phyloP scores from a whole-genome alignment of 2,113 vertebrate species.

The Meriones unguiculatus region DNA sequence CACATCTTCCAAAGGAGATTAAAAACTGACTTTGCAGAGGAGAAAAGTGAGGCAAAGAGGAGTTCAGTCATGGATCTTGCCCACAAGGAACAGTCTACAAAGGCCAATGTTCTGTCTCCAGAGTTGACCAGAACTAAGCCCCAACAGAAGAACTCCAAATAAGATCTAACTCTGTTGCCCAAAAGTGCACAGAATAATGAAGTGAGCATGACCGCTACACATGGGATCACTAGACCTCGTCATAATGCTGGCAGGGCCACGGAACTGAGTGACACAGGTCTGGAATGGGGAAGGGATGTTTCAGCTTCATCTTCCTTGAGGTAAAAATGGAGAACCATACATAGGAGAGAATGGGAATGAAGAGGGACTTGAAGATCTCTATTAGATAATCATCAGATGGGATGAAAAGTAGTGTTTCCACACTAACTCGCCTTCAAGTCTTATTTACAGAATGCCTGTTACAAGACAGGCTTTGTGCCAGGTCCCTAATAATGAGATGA shows the following conservation, averaged over 20 bases:
- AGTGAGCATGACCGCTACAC: background rate
- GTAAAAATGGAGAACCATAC: background rate
- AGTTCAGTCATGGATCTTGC: constrained; percentile 46
- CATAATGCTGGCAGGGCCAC: background rate
- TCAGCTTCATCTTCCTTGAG: background rate
- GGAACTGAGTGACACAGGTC: background rate
- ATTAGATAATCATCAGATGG: background rate
- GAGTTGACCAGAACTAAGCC: constrained; percentile 61
- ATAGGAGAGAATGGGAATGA: background rate
- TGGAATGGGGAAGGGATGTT: background rate
- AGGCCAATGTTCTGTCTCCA: constrained; percentile 67
- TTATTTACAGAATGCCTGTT: constrained; percentile 17
- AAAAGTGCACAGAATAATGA: background rate
- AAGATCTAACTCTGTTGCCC: constrained; percentile 47
- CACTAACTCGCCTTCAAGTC: constrained; percentile 1
- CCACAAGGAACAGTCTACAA: constrained; percentile 48
- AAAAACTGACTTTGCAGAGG: constrained; percentile 32
- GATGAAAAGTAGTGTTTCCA: background rate
- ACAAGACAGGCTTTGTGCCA: background rate
- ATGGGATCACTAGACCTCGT: background rate
- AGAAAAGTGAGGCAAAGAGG: constrained; percentile 59
- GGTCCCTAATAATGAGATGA: background rate
- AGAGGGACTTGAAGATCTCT: background rate
- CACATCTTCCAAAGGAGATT: constrained; percentile 29
- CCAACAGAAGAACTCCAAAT: constrained; percentile 43